Percentiles rank a stretch among this genome's conserved stretches.
Conservation (phyloP, 1,140 invertebrate species). For the Eufriesea mexicana region DNA sequence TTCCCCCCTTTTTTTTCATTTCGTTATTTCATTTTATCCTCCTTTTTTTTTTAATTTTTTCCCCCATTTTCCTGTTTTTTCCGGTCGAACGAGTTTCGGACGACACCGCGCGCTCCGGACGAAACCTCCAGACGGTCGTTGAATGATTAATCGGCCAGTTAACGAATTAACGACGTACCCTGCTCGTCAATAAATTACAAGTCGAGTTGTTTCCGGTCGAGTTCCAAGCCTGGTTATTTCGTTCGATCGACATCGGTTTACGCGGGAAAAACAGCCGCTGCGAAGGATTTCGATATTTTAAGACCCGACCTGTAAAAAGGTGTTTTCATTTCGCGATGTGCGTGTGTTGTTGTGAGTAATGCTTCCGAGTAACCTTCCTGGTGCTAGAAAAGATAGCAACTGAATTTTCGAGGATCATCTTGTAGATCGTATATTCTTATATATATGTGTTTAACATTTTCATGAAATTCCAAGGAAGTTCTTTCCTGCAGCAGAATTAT, state of each 20-base stretch:
- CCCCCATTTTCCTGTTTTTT: neutral
- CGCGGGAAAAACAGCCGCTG: neutral
- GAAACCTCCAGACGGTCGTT: neutral
- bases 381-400: too few species aligned
- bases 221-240: neutral
- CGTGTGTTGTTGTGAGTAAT: too few species aligned
- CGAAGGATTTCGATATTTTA: neutral
- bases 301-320: neutral
- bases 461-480: too few species aligned
- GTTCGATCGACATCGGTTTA: neutral
- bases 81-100: neutral
- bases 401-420: too few species aligned
- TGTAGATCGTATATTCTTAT: too few species aligned
- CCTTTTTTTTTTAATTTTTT: neutral
- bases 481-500: too few species aligned
- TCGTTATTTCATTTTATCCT: too few species aligned
- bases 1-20: too few species aligned
- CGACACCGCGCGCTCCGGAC: neutral
- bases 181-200: neutral
- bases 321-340: neutral
- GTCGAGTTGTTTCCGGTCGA: neutral
- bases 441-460: too few species aligned
- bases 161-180: neutral
- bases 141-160: neutral
- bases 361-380: neutral